Evolutionary conservation across 2,888 invertebrate genomes (phyloP).

Genomic region (Leptogaster cylindrica): DNA sequence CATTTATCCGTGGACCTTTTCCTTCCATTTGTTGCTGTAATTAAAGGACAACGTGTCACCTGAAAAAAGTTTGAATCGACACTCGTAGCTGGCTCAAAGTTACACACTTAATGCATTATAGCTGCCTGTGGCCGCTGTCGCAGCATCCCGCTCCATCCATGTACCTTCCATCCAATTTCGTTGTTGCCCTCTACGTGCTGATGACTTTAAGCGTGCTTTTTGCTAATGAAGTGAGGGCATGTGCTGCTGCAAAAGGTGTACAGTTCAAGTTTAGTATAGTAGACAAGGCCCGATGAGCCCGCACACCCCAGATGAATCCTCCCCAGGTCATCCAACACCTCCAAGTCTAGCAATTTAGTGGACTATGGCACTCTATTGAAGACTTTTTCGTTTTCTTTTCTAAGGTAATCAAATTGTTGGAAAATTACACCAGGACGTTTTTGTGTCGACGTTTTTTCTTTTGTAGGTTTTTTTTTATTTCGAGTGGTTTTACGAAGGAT

Average conservation of each 20-base stretch:
- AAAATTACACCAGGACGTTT: no score
- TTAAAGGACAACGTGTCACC: constrained; percentile 32
- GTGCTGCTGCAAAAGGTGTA: constrained; percentile 3
- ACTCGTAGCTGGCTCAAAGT: constrained; percentile 18
- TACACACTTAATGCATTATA: constrained; percentile 36
- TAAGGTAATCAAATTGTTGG: no score
- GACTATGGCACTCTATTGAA: no score
- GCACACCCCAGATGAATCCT: no score
- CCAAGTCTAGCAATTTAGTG: no score
- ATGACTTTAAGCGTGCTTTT: constrained; percentile 25
- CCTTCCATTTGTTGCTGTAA: constrained; percentile 34
- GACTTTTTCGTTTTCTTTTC: no score
- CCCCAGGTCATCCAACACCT: no score
- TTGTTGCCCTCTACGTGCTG: constrained; percentile 22
- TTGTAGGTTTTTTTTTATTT: no score
- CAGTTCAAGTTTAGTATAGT: neutral
- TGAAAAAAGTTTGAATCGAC: constrained; percentile 25
- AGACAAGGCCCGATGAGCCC: no score
- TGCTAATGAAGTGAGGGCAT: constrained; percentile 31
- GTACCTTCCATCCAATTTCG: constrained; percentile 5
- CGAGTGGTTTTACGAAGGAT: no score
- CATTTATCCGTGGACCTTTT: constrained; percentile 14
- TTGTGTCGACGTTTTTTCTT: no score
- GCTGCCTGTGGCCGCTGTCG: neutral
- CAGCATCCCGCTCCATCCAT: neutral